Base-by-base conservation (phyloP, 2,888 invertebrate species). In the Sinopyrophorus schimmeli region DNA sequence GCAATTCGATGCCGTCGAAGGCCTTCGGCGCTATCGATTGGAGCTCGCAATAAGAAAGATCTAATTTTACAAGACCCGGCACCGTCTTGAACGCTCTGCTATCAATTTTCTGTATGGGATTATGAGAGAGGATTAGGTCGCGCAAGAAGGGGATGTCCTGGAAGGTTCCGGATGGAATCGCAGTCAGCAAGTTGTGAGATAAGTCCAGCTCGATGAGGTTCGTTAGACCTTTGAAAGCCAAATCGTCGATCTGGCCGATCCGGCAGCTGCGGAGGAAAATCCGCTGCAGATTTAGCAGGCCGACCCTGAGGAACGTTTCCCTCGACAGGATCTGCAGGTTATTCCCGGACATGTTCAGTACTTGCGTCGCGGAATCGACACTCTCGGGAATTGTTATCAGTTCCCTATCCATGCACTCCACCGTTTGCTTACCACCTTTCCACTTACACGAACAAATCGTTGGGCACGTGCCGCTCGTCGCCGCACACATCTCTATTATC, bases 391-490 rank as follows among this genome's bases (percentile, higher is more conserved):
- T 86, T 43, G 86, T 84, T 65, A 89, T 89, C 58, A 94, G 80
- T 49, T 84, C 84, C 49, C 87, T 84, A 72, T 90, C 86, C 68
- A 86, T 84, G 74, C 94, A 94, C 76, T 92, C 92, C 52, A 92
- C 93, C 37, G 92, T 91, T 72, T 91, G 89, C 74, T 94, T 94
- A 61, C 93, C 93, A 65, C 88, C 86, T 75, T 92, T 92, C 94
- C 94, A 94, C 75, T 92, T 93, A 76, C 94, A 94, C 65, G 82
- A 81, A 75, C 94, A 94, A 61, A 84, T 84, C 27, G 80, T 79
- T 48, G 89, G 89, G 64, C 88, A 88, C 58, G 80, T 79, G 58
- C 80, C 81, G 54, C 80, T 76, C 58, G 78, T 76, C 47, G 78
- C 77, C 52, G 76, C 68, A 46, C 62, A 58, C 37, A 58, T 54